Base-by-base conservation (phyloP, 2,888 invertebrate species). In the Idaea straminata region DNA sequence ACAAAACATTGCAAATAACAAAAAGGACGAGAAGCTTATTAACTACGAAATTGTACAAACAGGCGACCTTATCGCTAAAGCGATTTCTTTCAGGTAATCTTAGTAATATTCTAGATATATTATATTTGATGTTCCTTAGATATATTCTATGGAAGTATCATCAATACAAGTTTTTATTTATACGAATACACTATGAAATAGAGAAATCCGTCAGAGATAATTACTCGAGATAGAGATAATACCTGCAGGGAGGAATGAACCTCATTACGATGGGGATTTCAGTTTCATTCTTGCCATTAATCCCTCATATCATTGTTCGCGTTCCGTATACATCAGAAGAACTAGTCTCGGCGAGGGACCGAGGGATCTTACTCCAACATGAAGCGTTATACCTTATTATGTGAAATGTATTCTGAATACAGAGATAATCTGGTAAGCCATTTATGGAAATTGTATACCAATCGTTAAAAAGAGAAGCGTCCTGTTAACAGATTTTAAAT, bases 401-500 rank as follows among this genome's bases (percentile, higher is more conserved):
- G 81, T 84, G 81, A 83, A 86, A 83, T 84, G 81, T 83, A 86
- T 83, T 83, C 82, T 79, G 80, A 82, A 85, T 80, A 78, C 83
- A 81, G 76, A 83, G 86, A 89, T 91, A 86, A 91, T 89, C 89
- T 88, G 84, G 81, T 83, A 86, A 84, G 83, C 92, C 92, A 89
- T 92, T 91, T 92, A 92, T 89, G 91, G 92, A 90, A 90, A 92
- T 92, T 88, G 91, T 89, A 89, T 89, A 91, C 91, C 86, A 91
- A 91, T 92, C 90, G 90, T 91, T 91, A 92, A 92, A 92, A 92
- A 92, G 91, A 92, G 88, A 87, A 92, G 80, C 90, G 88, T 88
- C 87, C 91, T 92, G 92, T 92, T 92, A 92, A 92, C 92, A 92
- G 92, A 92, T 92, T 92, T 92, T 92, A 92, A 92, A 92, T 92